A percentile compares a stretch with the other conserved stretches of the same genome.
Evolutionary conservation across 23 tunicate species (phyloP).

Genomic region (Styela plicata): DNA sequence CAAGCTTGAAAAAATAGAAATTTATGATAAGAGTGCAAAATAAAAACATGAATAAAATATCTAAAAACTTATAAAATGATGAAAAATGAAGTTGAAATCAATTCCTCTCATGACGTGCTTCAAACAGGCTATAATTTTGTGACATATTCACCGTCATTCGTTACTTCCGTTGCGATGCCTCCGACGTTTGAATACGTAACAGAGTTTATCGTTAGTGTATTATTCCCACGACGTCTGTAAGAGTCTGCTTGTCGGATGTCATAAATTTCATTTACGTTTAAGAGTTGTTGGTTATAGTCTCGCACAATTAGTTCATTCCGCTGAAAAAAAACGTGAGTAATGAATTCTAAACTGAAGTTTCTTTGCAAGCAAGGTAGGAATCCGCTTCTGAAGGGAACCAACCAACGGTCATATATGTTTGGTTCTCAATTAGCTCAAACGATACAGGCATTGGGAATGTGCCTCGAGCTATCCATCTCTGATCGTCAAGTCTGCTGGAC

Average conservation of each 20-base stretch:
- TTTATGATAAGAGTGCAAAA: no score
- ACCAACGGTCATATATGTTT: no score
- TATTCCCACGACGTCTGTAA: conserved; percentile 9
- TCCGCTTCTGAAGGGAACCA: no score
- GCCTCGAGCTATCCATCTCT: no score
- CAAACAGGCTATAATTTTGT: conserved; percentile 15
- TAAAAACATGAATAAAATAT: not conserved
- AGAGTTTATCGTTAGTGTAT: conserved; percentile 11
- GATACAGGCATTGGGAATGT: no score
- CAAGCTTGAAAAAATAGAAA: no score
- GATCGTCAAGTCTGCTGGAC: no score
- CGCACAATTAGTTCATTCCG: not conserved
- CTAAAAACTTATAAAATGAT: not conserved
- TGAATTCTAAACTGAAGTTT: no score
- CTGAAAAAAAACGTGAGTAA: not conserved
- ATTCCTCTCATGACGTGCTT: not conserved
- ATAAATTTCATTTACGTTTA: conserved; percentile 1
- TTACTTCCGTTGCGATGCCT: not conserved
- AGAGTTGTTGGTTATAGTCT: not conserved
- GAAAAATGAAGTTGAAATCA: not conserved
- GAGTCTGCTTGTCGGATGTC: conserved; percentile 15
- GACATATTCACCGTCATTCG: conserved; percentile 29
- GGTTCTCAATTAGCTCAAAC: no score
- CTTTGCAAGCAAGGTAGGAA: no score
- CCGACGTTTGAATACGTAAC: conserved; percentile 13